Base-by-base conservation (phyloP, 2,113 vertebrate genomes). In the Oophaga pumilio region DNA sequence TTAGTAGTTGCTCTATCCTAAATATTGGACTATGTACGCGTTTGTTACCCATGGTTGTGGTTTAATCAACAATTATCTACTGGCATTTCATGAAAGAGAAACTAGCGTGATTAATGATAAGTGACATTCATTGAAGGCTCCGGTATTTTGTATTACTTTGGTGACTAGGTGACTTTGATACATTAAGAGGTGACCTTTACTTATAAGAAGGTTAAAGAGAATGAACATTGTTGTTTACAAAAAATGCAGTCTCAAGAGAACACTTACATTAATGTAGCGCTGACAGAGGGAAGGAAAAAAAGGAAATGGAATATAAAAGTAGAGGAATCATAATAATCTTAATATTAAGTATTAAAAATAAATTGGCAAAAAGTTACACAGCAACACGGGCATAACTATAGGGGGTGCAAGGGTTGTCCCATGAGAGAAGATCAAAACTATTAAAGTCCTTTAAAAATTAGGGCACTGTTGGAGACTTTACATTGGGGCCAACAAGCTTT, bases 91-190 rank as follows among this genome's bases (percentile, higher is more conserved):
- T 84, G 92, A 92, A 91, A 90, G 93, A 92, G 89, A 94, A 93
- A 95, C 91, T 91, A 91, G 90, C 92, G 93, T 95, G 94, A 96
- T 97, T 96, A 96, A 96, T 96, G 91, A 92, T 93, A 95, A 95
- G 92, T 94, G 96, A 96, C 95, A 95, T 90, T 86, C 89, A 90
- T 85, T 90, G 92, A 95, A 94, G 93, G 92, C 92, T 94, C 92
- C 89, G 92, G 92, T 90, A 86, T 91, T 92, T 91, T 86, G 87
- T 91, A 91, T 89, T 93, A 93, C 93, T 90, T 85, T 91, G 93
- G 92, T 89, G 89, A 93, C 90, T 6, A 57, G 90, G 89, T 8
- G 80, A 89, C 89, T 92, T 90, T 53, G 89, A 53, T 93, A 93
- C 94, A 94, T 94, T 93, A 88, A 87, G 90, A 89, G 90, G 85